Percentiles rank a stretch among this genome's conserved stretches.
Evolutionary conservation across 2,888 invertebrate species (phyloP).

Genomic region (Biston stratarius): DNA sequence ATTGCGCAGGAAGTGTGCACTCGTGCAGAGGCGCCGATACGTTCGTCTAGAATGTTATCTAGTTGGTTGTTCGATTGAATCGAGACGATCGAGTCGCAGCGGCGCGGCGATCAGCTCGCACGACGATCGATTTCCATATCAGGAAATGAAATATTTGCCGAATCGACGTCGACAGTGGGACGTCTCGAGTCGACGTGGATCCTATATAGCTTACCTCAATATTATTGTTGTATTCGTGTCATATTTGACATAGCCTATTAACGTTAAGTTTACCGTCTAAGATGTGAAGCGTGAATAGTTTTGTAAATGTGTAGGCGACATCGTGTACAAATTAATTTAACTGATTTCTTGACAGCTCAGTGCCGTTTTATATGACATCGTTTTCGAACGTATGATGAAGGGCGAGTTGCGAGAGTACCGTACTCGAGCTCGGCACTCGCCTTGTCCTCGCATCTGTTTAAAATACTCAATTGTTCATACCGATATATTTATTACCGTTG

Average conservation of each 20-base stretch:
- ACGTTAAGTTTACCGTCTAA: slow-evolving; percentile 80
- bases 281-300: slow-evolving; percentile 79
- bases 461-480: slow-evolving; percentile 58
- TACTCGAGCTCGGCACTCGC: slow-evolving; percentile 59
- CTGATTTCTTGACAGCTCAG: slow-evolving; percentile 65
- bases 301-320: slow-evolving; percentile 68
- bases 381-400: slow-evolving; percentile 26
- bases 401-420: no score
- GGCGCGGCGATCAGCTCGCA: slow-evolving; percentile 54
- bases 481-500: slow-evolving; percentile 26
- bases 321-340: slow-evolving; percentile 80
- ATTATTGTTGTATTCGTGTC: slow-evolving; percentile 81
- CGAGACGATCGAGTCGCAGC: slow-evolving; percentile 44
- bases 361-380: slow-evolving; percentile 43
- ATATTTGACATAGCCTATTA: slow-evolving; percentile 85
- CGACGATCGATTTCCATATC: slow-evolving; percentile 72
- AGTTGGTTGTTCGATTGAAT: slow-evolving; percentile 52
- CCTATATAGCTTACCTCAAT: slow-evolving; percentile 85
- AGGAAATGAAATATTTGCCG: slow-evolving; percentile 69
- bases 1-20: slow-evolving; percentile 56
- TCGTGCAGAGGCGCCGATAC: slow-evolving; percentile 53
- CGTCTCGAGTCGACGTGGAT: slow-evolving; percentile 67
- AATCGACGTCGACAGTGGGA: slow-evolving; percentile 68
- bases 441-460: slow-evolving; percentile 50
- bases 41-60: slow-evolving; percentile 48